Base-by-base conservation (phyloP, 2,797 vertebrate genomes). In the Mionectes olivaceus region DNA sequence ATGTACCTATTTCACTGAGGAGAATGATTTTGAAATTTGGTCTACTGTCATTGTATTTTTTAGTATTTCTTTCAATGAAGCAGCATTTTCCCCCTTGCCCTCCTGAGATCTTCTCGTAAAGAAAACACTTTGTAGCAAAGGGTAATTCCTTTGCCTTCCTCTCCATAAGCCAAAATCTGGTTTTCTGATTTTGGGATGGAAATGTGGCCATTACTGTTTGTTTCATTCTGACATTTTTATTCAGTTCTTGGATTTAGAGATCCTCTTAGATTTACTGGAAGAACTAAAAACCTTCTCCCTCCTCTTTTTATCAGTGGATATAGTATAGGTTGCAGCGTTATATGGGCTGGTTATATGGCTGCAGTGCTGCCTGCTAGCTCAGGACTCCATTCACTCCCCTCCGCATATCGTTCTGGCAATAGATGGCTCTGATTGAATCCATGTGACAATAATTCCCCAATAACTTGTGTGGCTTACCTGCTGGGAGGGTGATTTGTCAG, bases 281-380 rank as follows among this genome's bases (percentile, higher is more conserved):
- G 43, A 82, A 18, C 32, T 83, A 30, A 65, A 68, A 49, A 49
- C 14, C 23, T 71, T 81, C 35, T 75, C 33, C 14, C 8, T 68
- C 30, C 32, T 78, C 14, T 60, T 64, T 92, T 64, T 59, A 84
- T 30, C 63, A 57, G 50, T 2, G 6, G 25, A 28, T 30, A 17
- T 19, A 39, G 32, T n/a, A n/a, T 32, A n/a, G 10, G 13, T 41
- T 70, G 41, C 69, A 41, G 39, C 1, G 3, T 37, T 76, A 9
- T 2, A 14, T 0, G 1, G 16, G 30, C 19, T 2, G 1, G 23
- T 65, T 70, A 13, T 2, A 49, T 2, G 41, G 60, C 56, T 56
- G 68, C 41, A 64, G 33, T 47, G 10, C 9, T 15, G 7, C 47
- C 46, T 1, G 6, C 28, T 46, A 28, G 35, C 27, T 69, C n/a